Evolutionary conservation across 2,797 vertebrate species (phyloP), one percentile per base, ranked within the genome.

Genomic region (Lepidocolaptes lacrymiger): DNA sequence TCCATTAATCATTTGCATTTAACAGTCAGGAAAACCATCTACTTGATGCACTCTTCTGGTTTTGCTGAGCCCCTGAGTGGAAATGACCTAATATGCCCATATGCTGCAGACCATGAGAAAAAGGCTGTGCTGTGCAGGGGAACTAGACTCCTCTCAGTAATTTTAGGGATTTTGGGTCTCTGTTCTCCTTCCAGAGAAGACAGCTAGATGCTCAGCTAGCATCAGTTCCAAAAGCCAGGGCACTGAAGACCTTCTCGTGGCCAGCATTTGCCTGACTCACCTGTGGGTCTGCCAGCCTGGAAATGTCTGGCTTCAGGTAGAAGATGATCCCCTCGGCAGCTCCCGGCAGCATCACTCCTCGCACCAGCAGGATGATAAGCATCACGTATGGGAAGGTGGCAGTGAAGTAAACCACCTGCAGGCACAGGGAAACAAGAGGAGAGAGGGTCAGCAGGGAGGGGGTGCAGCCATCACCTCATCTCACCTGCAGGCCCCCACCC

Each of bases 371-470:
- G 93, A 99, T 96, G 64, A 99, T 16, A 12, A 99, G 97, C 98
- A 99, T 98, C 95, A 99, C 36, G 5, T 99, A 99, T 0, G 99
- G 99, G 63, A 99, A 99, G 0, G 98, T 99, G 16, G 99, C 99
- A 7, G 99, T 99, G 97, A 99, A 98, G 93, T 99, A 99, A 63
- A 99, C 99, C 0, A 99, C 99, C 99, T 99, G 92, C 1, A 14
- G 12, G 55, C 1, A 36, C 37, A 84, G 64, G 37, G 37, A 76
- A 62, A 90, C 4, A 13, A 62, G 39, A 46, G 27, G 54, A 89
- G 62, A 75, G 44, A 51, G 48, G 22, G 24, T 93, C 39, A 72
- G 63, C 1, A 2, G 20, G 30, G 46, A 76, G 16, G 6, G 39
- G 24, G 6, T 26, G 11, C 28, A 63, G 69, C 46, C 44, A 76